These are phyloP conservation scores for Pica pica DNA, from an alignment of 2,113 vertebrate genomes.

Conservation along the genomic window DNA sequence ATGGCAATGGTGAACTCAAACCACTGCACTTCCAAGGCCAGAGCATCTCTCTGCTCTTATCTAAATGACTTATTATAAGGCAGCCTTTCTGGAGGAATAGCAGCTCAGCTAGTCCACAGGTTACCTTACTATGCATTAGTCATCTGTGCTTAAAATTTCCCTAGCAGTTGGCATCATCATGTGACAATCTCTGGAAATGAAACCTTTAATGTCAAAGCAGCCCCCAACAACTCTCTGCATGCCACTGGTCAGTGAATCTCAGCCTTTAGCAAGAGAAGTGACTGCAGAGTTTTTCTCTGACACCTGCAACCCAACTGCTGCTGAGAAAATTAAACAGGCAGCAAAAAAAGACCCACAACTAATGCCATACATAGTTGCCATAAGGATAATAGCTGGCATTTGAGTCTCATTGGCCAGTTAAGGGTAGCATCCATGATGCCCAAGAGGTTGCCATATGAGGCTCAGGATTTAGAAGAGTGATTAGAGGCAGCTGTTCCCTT, in stretches of 20 bases:
- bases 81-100: background rate
- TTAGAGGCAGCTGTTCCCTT: constrained; percentile 42
- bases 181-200: background rate
- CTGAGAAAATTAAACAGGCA: background rate
- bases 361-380: background rate
- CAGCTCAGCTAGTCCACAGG: background rate
- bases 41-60: background rate
- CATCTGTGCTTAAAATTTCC: background rate
- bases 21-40: background rate
- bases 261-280: background rate
- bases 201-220: background rate
- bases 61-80: background rate
- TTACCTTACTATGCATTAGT: background rate
- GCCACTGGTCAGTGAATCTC: background rate
- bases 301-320: background rate
- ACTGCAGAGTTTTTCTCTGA: background rate
- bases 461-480: background rate
- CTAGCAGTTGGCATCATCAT: background rate
- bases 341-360: background rate
- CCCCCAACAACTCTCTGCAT: background rate
- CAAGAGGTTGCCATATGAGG: background rate
- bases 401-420: background rate
- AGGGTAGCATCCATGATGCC: background rate
- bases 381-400: constrained; percentile 8
- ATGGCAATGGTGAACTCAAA: background rate